Base-by-base conservation (phyloP, 2,888 invertebrate genomes). In the Asteroscopus sphinx region DNA sequence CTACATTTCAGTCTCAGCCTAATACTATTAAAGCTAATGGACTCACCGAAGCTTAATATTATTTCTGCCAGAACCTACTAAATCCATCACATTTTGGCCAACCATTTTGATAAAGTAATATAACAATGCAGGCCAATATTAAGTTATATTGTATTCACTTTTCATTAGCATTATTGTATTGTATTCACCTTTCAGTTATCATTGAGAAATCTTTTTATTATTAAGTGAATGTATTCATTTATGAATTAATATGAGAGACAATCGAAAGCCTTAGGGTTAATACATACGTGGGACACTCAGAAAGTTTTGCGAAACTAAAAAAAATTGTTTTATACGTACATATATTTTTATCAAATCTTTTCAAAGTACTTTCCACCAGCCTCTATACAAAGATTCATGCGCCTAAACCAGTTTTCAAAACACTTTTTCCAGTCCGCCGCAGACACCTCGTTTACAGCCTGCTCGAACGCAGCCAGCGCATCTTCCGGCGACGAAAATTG, bases 51-150 rank as follows among this genome's bases (percentile, higher is more conserved):
- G n/a, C 40, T 32, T 44, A 58, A 58, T 62, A 30, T 57, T 66
- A 61, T 57, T 68, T 36, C 61, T 63, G 49, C 12, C 33, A 46
- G 36, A 8, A 30, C 26, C 15, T 35, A 36, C 33, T 44, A 39
- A 64, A 52, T 68, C 42, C 21, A 60, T 45, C 68, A 45, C 35
- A 45, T 9, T 45, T 33, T 21, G 49, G 68, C 51, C 68, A 48
- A 30, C 25, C 41, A 60, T 63, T 51, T 60, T 46, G 28, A 48
- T 15, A 15, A 41, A 26, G 28, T 48, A 35, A 25, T 40, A 30
- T 13, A 25, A 26, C 40, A 36, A 6, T 25, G 13, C 3, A 35
- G 11, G 12, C 16, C 36, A 32, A 39, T 39, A 35, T 36, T 13
- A 1, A 7, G 5, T 37, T 13, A 37, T 40, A 59, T 71, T 65